A percentile compares a stretch with the other conserved stretches of the same genome.
Conservation (phyloP, 2,113 vertebrate species). For the Percina caprodes region DNA sequence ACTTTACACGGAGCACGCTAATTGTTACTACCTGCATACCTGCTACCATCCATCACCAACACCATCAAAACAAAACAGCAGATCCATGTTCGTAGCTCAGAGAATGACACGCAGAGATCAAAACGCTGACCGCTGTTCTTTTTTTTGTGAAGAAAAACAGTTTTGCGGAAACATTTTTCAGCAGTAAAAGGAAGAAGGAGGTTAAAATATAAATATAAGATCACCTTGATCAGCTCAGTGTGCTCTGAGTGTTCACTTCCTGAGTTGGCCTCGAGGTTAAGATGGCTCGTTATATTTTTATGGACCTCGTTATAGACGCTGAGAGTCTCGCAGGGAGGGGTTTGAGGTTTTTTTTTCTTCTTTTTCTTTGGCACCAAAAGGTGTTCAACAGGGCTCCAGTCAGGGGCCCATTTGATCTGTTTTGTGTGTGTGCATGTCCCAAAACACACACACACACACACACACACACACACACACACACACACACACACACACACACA, state of each 20-base stretch:
- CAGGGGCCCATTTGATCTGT: conserved; percentile 36
- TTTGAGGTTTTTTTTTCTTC: conserved; percentile 12
- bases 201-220: conserved; percentile 52
- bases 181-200: neutral
- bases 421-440: conserved; percentile 29
- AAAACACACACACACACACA: neutral
- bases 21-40: conserved; percentile 57
- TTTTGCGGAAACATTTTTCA: conserved; percentile 14
- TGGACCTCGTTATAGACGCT: conserved; percentile 54
- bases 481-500: conserved; percentile 1
- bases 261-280: conserved; percentile 67
- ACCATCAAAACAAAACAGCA: conserved; percentile 18
- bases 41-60: conserved; percentile 14
- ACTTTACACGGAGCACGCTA: conserved; percentile 43
- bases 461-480: conserved; percentile 11
- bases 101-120: conserved; percentile 16
- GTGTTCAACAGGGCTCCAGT: conserved; percentile 40
- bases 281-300: conserved; percentile 71
- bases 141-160: neutral
- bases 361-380: conserved; percentile 5
- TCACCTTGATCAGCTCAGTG: conserved; percentile 53
- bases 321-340: conserved; percentile 19
- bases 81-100: neutral
- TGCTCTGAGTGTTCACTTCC: conserved; percentile 51
- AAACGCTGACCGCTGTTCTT: conserved; percentile 12